Evolutionary conservation across 2,888 invertebrate genomes (phyloP), one percentile per base, ranked within the genome.

Genomic region (Elmis aenea): DNA sequence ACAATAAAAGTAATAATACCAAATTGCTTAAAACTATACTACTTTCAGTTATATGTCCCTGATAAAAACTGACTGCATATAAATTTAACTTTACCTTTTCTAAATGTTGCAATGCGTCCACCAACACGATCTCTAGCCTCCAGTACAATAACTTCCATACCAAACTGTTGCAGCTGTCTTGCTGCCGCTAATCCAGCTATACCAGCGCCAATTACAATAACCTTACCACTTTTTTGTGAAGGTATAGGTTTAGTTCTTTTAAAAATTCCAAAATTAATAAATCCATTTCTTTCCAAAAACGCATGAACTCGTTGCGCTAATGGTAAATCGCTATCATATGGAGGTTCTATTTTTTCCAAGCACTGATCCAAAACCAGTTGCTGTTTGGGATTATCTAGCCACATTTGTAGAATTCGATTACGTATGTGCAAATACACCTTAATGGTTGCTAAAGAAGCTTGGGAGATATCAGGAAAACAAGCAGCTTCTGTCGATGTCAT

Each of bases 231-330:
- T 51, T 81, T 79, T 56, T 81, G 80, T 9, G 63, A 59, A 3
- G 81, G 77, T 42, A 79, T 75, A 34, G 86, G 82, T 59, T 86
- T 86, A 2, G 87, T 67, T 20, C 91, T 75, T 62, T 93, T 91
- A 67, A 92, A 99, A 29, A 95, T 85, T 0, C 99, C 99, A 72
- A 92, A 97, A 71, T 99, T 99, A 45, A 99, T 94, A 57, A 89
- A 93, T 2, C 97, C 96, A 67, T 96, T 92, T 25, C 99, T 77
- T 59, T 96, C 92, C 20, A 99, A 72, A 66, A 89, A 99, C 0
- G 87, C 84, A 69, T 93, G 93, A 15, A 91, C 79, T 48, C 95
- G 77, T 60, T 81, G 77, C 2, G 94, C 79, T 12, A 97, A 68
- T 5, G 81, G 79, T 3, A 83, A 80, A 68, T 97, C 95, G 59